These are phyloP conservation scores for Hedychridium roseum DNA, from an alignment of 2,888 invertebrate genomes.

Conservation along the genomic window DNA sequence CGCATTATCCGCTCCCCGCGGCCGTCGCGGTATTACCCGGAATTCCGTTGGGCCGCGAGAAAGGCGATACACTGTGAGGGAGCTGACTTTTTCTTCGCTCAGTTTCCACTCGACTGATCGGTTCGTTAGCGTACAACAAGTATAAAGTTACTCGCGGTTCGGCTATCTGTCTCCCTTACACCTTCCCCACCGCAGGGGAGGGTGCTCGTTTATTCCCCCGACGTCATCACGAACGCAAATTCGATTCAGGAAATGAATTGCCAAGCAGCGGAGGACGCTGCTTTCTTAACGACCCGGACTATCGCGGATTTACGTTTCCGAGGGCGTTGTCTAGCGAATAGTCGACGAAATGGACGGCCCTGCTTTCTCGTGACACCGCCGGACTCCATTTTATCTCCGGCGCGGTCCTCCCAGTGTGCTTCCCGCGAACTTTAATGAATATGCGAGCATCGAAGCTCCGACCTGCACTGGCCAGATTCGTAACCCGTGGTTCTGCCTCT, in stretches of 20 bases:
- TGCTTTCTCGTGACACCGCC: no score
- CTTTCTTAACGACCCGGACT: no score
- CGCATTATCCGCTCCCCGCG: not conserved
- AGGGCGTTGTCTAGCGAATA: no score
- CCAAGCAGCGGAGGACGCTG: no score
- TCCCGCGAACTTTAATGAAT: constrained; percentile 44
- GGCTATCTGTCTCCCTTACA: constrained; percentile 12
- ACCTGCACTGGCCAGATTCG: constrained; percentile 1
- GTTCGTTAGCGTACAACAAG: constrained; percentile 49
- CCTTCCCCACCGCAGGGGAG: constrained; percentile 7
- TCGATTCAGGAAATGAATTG: no score
- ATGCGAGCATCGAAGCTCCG: constrained; percentile 41
- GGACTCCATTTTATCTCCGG: no score
- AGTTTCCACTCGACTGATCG: constrained; percentile 54
- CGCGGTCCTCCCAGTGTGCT: not conserved
- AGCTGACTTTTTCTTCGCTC: constrained; percentile 8
- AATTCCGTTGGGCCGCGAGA: constrained; percentile 21
- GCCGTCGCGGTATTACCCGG: constrained; percentile 10
- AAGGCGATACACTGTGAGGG: constrained; percentile 46
- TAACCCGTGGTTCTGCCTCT: constrained; percentile 7
- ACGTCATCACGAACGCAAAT: no score
- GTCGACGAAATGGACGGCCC: no score
- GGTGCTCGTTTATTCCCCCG: constrained; percentile 28
- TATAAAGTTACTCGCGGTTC: constrained; percentile 55
- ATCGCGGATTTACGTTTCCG: no score